A percentile compares a stretch with the other conserved stretches of the same genome.
These are phyloP conservation scores for Diadema setosum DNA, from an alignment of 35 echinoderm and acorn worm species.

Conservation along the genomic window DNA sequence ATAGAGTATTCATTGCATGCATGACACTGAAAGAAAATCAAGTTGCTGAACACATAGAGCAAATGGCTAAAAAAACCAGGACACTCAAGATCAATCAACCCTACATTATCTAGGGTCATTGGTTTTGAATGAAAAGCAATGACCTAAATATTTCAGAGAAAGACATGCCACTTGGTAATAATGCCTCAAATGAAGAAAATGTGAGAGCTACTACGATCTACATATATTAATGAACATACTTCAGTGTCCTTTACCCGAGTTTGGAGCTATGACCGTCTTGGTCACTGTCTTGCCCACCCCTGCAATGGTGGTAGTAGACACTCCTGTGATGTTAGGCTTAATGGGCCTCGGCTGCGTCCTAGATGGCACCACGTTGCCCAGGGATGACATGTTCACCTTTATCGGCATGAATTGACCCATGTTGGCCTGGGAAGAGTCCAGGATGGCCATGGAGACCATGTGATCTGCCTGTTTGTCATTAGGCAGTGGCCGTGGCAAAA, in stretches of 20 bases:
- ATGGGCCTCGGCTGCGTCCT: background rate
- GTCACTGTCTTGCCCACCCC: background rate
- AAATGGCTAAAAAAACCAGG: no score
- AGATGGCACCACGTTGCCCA: background rate
- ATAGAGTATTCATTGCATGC: no score
- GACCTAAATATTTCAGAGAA: no score
- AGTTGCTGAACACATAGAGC: no score
- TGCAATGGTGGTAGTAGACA: background rate
- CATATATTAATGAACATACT: no score
- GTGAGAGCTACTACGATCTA: no score
- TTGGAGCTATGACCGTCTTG: background rate
- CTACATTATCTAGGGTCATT: no score
- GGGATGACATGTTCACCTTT: constrained; percentile 13
- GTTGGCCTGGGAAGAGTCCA: constrained; percentile 26
- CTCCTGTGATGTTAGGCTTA: background rate
- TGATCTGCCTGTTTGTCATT: background rate
- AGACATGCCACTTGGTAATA: no score
- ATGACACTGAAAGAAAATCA: no score
- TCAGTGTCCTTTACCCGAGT: background rate
- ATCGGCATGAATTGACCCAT: constrained; percentile 53
- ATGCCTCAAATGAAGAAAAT: no score
- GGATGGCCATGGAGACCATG: constrained; percentile 55
- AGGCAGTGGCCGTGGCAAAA: constrained; percentile 26
- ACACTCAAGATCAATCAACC: no score
- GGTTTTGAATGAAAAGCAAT: no score